A percentile compares a stretch with the other conserved stretches of the same genome.
phyloP scores from a whole-genome alignment of 2,113 vertebrate species.

The Poicephalus meyeri region DNA sequence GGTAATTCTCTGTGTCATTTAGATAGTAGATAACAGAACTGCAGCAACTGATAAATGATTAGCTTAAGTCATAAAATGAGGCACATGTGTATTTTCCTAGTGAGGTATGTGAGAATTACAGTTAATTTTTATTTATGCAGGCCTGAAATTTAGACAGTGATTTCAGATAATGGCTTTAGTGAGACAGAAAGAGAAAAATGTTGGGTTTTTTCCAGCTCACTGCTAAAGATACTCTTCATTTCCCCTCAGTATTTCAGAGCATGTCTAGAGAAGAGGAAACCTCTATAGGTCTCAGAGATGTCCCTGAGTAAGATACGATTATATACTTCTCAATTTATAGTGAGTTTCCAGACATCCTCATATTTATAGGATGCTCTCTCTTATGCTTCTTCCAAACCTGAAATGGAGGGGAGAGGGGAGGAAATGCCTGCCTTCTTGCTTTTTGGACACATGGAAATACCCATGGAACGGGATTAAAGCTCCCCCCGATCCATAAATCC shows the following conservation, averaged over 20 bases:
- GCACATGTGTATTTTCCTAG: neutral
- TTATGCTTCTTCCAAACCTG: neutral
- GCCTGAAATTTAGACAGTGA: neutral
- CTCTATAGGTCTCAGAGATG: neutral
- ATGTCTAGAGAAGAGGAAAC: neutral
- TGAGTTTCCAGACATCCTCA: neutral
- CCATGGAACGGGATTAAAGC: neutral
- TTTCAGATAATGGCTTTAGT: neutral
- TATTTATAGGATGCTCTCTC: neutral
- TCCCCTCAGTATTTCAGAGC: neutral
- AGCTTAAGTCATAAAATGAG: neutral
- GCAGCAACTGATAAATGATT: slow-evolving; percentile 21
- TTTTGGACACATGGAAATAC: neutral
- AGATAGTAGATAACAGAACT: slow-evolving; percentile 22
- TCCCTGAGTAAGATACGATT: neutral
- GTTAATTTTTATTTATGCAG: slow-evolving; percentile 19
- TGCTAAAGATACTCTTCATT: neutral
- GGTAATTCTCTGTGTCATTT: slow-evolving; percentile 46
- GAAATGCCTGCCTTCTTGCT: neutral
- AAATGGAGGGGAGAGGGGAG: neutral
- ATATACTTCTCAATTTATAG: neutral
- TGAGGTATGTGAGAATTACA: neutral
- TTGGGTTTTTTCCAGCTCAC: neutral
- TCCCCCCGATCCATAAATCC: neutral
- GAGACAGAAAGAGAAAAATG: neutral